A percentile compares a stretch with the other conserved stretches of the same genome.
These are phyloP conservation scores for Cepaea hortensis DNA, from an alignment of 2,888 invertebrate genomes.

Conservation along the genomic window DNA sequence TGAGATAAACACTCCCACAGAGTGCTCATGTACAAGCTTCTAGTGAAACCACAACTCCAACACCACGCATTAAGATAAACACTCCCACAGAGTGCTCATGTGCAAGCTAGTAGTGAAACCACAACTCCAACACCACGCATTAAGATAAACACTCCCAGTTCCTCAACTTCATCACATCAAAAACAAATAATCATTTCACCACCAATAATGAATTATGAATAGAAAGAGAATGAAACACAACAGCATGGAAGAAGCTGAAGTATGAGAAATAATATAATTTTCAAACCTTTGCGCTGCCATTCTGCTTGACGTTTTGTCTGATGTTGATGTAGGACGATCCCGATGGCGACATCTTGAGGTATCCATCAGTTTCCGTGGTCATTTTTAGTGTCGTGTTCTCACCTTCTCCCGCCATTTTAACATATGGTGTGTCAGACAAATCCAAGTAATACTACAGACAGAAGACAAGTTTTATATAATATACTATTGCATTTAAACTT, in stretches of 20 bases:
- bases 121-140: too few species aligned
- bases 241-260: too few species aligned
- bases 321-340: conserved; percentile 24
- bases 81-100: too few species aligned
- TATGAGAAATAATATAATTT: neutral
- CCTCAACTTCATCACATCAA: too few species aligned
- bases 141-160: too few species aligned
- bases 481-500: too few species aligned
- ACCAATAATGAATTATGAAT: neutral
- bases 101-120: too few species aligned
- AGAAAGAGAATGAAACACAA: neutral
- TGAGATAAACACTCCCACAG: too few species aligned
- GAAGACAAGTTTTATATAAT: too few species aligned
- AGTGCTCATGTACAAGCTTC: too few species aligned
- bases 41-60: too few species aligned
- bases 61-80: too few species aligned
- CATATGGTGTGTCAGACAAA: conserved; percentile 85
- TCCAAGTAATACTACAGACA: conserved; percentile 88
- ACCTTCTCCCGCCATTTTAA: conserved; percentile 81
- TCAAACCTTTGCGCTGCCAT: neutral
- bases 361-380: conserved; percentile 59
- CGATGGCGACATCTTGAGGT: conserved; percentile 62
- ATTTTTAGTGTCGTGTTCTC: conserved; percentile 46
- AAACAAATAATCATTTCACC: neutral
- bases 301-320: neutral